Percentiles rank a stretch among this genome's conserved stretches.
Evolutionary conservation across 1,140 invertebrate genomes (phyloP).

Genomic region (Sitophilus oryzae): DNA sequence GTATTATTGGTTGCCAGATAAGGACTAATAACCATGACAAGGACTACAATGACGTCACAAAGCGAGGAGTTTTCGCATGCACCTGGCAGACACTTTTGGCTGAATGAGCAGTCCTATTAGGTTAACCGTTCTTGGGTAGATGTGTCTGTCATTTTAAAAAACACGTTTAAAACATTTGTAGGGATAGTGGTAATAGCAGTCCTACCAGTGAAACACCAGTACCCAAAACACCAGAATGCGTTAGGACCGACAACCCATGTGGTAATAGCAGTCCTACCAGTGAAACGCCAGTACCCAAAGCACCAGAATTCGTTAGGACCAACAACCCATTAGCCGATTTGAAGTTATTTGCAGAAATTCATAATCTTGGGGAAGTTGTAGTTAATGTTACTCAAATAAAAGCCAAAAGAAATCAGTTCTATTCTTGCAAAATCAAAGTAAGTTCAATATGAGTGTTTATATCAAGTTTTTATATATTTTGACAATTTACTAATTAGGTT

Average conservation of each 20-base stretch:
- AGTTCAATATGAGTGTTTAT: background rate
- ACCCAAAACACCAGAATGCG: constrained; percentile 18
- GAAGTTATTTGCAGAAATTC: constrained; percentile 26
- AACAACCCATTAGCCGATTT: constrained; percentile 27
- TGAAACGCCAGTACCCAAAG: constrained; percentile 3
- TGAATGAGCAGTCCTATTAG: too few relatives aligned
- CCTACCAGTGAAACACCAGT: constrained; percentile 16
- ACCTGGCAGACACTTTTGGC: too few relatives aligned
- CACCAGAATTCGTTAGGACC: constrained; percentile 22
- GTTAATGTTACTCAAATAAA: constrained; percentile 21
- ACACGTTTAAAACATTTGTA: constrained; percentile 3
- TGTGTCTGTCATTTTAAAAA: too few relatives aligned
- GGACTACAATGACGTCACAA: too few relatives aligned
- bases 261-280: constrained; percentile 28
- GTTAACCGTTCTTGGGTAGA: too few relatives aligned
- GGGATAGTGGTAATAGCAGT: constrained; percentile 31
- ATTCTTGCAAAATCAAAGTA: constrained; percentile 44
- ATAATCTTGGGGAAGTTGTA: constrained; percentile 30
- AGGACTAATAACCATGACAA: too few relatives aligned
- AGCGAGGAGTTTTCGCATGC: too few relatives aligned
- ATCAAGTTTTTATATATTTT: constrained; percentile 6
- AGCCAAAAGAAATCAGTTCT: constrained; percentile 36
- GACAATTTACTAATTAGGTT: too few relatives aligned
- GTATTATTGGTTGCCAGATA: too few relatives aligned
- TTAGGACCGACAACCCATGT: constrained; percentile 18